Evolutionary conservation across 2,888 invertebrate species (phyloP), one percentile per base, ranked within the genome.

Genomic region (Eristalis arbustorum): DNA sequence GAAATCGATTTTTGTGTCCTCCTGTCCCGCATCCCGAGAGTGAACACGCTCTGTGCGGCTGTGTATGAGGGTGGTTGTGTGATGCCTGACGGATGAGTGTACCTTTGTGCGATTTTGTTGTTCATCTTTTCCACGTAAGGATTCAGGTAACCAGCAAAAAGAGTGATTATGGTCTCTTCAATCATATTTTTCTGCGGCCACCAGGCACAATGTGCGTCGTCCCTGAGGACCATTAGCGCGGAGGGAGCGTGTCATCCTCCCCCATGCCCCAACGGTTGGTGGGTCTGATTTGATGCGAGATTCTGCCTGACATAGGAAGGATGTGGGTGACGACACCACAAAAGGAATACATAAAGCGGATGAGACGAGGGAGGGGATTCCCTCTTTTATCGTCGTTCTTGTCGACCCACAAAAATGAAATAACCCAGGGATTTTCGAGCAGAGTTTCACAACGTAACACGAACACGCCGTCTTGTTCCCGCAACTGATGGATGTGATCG

Each of bases 1-100:
- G 81, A 57, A 82, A 85, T 85, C 81, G 85, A 85, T 85, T 85
- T 77, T 81, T 34, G 2, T 25, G 34, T 73, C 61, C 23, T 49
- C 13, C n/a, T n/a, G n/a, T 66, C 34, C 6, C 25, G 23, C 25
- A 14, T 28, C 14, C 59, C 57, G 14, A 37, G 34, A 31, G 10
- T 8, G 37, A 37, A 42, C 42, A 42, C 25, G 6, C 6, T 66
- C n/a, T 28, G 18, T 62, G 22, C 56, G 10, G 63, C 28, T 61
- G 25, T 40, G 57, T 56, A 67, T 73, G 34, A 11, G 61, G 31
- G 42, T 67, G 67, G 67, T 42, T 59, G 18, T 59, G 18, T 34
- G 22, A 49, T 34, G 62, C 4, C 14, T 68, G 76, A 67, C 64
- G 63, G 56, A 78, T 69, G 10, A 40, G 59, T 66, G 23, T 28